Evolutionary conservation across 2,888 invertebrate genomes (phyloP).

Genomic region (Dryocosmus kuriphilus): DNA sequence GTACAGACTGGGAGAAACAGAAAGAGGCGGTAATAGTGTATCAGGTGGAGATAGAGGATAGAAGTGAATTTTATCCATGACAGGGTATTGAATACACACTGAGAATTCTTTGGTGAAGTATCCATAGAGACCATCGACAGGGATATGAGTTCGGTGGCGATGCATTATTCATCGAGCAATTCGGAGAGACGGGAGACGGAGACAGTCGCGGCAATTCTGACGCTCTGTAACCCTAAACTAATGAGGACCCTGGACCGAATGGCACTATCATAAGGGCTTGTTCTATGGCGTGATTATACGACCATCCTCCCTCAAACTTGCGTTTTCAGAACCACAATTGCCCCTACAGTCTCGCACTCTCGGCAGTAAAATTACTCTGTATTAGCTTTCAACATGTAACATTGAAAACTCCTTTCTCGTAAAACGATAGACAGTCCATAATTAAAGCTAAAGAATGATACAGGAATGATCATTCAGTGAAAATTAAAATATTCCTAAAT

Average conservation of each 20-base stretch:
- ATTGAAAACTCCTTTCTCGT: background rate
- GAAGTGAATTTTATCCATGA: too few relatives aligned
- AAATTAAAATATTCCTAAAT: background rate
- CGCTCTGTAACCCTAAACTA: slow-evolving; percentile 48
- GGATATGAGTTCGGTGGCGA: slow-evolving; percentile 50
- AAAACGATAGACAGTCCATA: background rate
- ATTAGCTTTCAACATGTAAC: background rate
- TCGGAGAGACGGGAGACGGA: slow-evolving; percentile 43
- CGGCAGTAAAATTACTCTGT: background rate
- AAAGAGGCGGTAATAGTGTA: too few relatives aligned
- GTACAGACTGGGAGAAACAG: too few relatives aligned
- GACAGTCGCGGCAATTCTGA: slow-evolving; percentile 53
- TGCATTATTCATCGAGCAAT: slow-evolving; percentile 55
- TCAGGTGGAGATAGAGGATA: too few relatives aligned
- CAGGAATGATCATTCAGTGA: too few relatives aligned
- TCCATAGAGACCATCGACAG: slow-evolving; percentile 52
- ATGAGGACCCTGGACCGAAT: slow-evolving; percentile 40
- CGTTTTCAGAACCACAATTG: slow-evolving; percentile 18
- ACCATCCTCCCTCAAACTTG: slow-evolving; percentile 22
- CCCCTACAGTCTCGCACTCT: too few relatives aligned
- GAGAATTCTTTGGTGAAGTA: slow-evolving; percentile 53
- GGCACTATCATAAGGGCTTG: slow-evolving; percentile 19
- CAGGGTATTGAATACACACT: background rate
- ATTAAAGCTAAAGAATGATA: background rate
- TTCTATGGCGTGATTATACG: slow-evolving; percentile 33